phyloP scores from a whole-genome alignment of 2,888 invertebrate genomes.

The Ophion ventricosus region DNA sequence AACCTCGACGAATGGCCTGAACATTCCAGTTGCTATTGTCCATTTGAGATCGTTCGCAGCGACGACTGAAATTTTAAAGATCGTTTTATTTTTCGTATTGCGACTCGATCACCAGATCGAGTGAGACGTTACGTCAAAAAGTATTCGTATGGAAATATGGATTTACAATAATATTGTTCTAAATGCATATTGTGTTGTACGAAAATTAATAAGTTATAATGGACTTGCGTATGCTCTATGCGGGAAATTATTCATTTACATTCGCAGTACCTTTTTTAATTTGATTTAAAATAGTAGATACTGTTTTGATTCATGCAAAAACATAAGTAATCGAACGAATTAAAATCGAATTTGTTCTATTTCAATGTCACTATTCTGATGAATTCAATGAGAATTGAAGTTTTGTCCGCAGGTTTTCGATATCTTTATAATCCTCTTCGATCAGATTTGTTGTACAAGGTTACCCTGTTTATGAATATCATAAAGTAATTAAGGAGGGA shows the following conservation, averaged over 20 bases:
- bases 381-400: too few relatives aligned
- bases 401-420: too few relatives aligned
- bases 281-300: too few relatives aligned
- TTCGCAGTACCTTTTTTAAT: too few relatives aligned
- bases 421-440: too few relatives aligned
- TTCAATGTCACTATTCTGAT: too few relatives aligned
- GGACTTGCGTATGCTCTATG: background rate
- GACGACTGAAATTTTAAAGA: constrained; percentile 89
- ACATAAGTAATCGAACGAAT: too few relatives aligned
- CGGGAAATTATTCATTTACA: background rate
- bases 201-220: background rate
- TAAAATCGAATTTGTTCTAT: too few relatives aligned
- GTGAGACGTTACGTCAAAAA: background rate
- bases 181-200: background rate
- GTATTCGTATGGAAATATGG: background rate
- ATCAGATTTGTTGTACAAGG: too few relatives aligned
- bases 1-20: constrained; percentile 99
- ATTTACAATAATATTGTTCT: background rate
- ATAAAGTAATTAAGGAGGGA: too few relatives aligned
- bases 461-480: too few relatives aligned
- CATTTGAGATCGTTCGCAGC: constrained; percentile 99
- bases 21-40: constrained; percentile 98
- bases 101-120: background rate
- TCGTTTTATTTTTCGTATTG: background rate
- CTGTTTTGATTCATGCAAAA: too few relatives aligned